These are phyloP conservation scores for Panthera tigris DNA, from an alignment of 2,113 vertebrate genomes.

Conservation along the genomic window DNA sequence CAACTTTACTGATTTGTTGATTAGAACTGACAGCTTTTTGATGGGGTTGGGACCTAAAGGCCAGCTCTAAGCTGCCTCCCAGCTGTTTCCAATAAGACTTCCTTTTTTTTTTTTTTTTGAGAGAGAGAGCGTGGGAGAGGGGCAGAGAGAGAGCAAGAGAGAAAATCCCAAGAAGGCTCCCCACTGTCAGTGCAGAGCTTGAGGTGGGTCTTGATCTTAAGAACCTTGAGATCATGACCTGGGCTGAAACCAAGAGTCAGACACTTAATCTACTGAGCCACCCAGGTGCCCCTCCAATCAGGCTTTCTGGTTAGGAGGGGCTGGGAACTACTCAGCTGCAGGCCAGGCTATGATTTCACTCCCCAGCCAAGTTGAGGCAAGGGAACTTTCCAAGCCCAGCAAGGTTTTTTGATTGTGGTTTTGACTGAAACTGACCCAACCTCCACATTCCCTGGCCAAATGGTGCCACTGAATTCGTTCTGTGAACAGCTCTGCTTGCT, in stretches of 20 bases:
- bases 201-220: too few species aligned
- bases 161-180: too few species aligned
- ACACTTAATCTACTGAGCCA: too few species aligned
- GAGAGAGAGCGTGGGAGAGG: too few species aligned
- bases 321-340: not conserved
- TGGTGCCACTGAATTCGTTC: not conserved
- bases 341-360: not conserved
- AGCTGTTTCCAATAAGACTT: not conserved
- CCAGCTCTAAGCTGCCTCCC: not conserved
- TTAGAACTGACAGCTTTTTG: not conserved
- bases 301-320: not conserved
- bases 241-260: too few species aligned
- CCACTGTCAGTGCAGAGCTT: too few species aligned
- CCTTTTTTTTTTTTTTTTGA: too few species aligned
- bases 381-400: not conserved
- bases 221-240: too few species aligned
- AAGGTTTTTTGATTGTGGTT: not conserved
- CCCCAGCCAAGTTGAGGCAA: not conserved
- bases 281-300: not conserved
- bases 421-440: not conserved
- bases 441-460: not conserved
- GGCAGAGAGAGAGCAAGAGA: too few species aligned
- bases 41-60: not conserved
- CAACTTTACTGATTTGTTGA: not conserved
- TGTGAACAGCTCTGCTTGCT: not conserved